These are phyloP conservation scores for Gryon sp. DNA, from an alignment of 1,140 invertebrate species.

Conservation along the genomic window DNA sequence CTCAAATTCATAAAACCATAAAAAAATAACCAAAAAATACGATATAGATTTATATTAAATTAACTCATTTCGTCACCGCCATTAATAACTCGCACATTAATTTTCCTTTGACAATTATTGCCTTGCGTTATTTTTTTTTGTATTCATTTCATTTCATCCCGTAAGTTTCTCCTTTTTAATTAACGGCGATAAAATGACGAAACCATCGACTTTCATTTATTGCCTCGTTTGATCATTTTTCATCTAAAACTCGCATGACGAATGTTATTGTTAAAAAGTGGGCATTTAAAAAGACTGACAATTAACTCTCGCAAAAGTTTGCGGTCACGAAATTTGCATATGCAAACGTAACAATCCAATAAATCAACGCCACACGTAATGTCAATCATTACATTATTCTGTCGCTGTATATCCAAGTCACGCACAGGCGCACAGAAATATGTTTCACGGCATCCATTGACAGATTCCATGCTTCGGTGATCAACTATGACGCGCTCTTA, in stretches of 20 bases:
- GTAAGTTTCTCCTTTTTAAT: too few relatives aligned
- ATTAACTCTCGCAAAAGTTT: conserved; percentile 49
- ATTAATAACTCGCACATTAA: too few relatives aligned
- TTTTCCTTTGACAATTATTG: too few relatives aligned
- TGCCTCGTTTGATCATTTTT: conserved; percentile 32
- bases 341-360: conserved; percentile 62
- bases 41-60: too few relatives aligned
- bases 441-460: conserved; percentile 60
- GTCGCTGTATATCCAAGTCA: conserved; percentile 48
- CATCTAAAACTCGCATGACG: conserved; percentile 17
- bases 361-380: conserved; percentile 65
- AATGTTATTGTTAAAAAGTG: conserved; percentile 37
- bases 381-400: conserved; percentile 65
- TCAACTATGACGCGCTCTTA: conserved; percentile 56
- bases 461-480: conserved; percentile 60
- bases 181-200: too few relatives aligned
- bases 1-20: too few relatives aligned
- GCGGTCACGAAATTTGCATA: conserved; percentile 53
- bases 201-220: conserved; percentile 8
- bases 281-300: conserved; percentile 43
- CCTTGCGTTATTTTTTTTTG: too few relatives aligned
- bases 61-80: too few relatives aligned
- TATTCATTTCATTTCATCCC: too few relatives aligned
- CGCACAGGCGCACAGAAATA: conserved; percentile 60
- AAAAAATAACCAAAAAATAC: too few relatives aligned